These are phyloP conservation scores for Sternotherus odoratus DNA, from an alignment of 2,797 vertebrate species.

Conservation along the genomic window DNA sequence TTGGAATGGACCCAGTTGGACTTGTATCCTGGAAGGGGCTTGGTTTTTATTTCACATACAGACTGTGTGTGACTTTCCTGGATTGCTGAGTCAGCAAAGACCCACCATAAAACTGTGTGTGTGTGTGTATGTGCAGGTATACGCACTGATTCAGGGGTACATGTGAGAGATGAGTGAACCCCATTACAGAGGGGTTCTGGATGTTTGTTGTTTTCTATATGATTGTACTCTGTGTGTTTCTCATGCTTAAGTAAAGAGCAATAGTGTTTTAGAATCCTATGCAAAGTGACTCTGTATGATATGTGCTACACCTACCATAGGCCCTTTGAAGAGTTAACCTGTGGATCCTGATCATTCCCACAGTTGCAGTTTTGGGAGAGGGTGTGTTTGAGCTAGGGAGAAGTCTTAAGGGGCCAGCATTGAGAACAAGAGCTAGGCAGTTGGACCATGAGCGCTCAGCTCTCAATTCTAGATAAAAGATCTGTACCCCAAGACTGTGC, in stretches of 20 bases:
- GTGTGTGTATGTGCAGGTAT: too few species aligned
- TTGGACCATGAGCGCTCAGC: too few species aligned
- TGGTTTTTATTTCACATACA: too few species aligned
- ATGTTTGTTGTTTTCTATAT: background rate
- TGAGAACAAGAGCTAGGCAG: background rate
- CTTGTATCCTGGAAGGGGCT: too few species aligned
- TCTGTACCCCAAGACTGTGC: background rate
- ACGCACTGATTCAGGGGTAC: too few species aligned
- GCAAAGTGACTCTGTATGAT: background rate
- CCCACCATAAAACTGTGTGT: too few species aligned
- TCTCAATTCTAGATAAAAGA: background rate
- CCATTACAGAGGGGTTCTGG: too few species aligned
- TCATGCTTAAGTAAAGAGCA: background rate
- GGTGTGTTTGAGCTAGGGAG: background rate
- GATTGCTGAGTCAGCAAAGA: too few species aligned
- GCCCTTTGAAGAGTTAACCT: background rate
- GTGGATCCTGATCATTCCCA: background rate
- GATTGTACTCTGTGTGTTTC: background rate
- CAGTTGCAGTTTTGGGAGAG: background rate
- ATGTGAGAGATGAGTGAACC: too few species aligned
- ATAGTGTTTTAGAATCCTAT: background rate
- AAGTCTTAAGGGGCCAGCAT: background rate
- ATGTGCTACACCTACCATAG: background rate
- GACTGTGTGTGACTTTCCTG: too few species aligned
- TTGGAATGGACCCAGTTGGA: too few species aligned